Conservation (phyloP, 1,140 invertebrate species). For the Drosophila paulistorum region DNA sequence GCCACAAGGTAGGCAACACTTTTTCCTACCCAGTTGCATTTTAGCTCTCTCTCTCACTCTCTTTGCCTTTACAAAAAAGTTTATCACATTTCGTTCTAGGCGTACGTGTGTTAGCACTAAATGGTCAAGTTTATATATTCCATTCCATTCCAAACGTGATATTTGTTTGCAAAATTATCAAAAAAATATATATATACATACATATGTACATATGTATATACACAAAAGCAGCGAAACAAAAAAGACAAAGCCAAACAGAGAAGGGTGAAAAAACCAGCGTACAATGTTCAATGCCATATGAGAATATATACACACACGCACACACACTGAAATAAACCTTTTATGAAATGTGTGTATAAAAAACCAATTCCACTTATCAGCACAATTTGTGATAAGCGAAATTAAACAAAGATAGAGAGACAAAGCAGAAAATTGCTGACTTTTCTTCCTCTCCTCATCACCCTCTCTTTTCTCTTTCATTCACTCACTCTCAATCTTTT, state of each 20-base stretch:
- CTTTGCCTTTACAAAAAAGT: neutral
- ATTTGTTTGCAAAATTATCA: conserved; percentile 76
- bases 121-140: conserved; percentile 55
- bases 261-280: conserved; percentile 79
- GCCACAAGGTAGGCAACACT: conserved; percentile 26
- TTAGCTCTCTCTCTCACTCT: neutral
- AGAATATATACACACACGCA: conserved; percentile 49
- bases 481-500: neutral
- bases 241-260: conserved; percentile 32
- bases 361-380: conserved; percentile 65
- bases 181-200: conserved; percentile 32
- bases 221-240: conserved; percentile 16
- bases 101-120: conserved; percentile 66
- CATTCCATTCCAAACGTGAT: conserved; percentile 63
- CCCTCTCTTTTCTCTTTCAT: neutral
- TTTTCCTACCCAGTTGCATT: neutral
- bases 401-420: conserved; percentile 66
- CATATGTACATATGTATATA: too few species aligned
- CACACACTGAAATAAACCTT: conserved; percentile 32
- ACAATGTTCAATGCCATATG: conserved; percentile 74
- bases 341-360: conserved; percentile 41
- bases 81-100: conserved; percentile 61
- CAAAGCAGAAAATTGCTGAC: conserved; percentile 30
- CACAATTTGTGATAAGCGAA: conserved; percentile 72
- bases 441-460: neutral